Evolutionary conservation across 2,797 vertebrate species (phyloP).

Genomic region (Tachyglossus aculeatus): DNA sequence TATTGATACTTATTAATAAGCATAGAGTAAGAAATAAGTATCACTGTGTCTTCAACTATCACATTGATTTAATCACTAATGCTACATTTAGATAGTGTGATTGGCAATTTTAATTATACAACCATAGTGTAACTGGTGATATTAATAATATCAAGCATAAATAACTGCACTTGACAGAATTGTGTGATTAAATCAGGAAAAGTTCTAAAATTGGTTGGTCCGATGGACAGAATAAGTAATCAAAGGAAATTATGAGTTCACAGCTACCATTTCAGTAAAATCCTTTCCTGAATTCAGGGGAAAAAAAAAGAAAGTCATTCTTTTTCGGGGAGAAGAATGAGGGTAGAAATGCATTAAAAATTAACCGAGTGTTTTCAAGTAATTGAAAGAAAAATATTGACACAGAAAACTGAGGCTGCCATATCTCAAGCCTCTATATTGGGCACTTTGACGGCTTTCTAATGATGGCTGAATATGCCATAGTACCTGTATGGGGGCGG

Average conservation of each 20-base stretch:
- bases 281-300: constrained; percentile 46
- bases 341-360: constrained; percentile 48
- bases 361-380: constrained; percentile 56
- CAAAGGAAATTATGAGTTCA: constrained; percentile 45
- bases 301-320: constrained; percentile 7
- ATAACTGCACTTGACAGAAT: constrained; percentile 64
- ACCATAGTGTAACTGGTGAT: constrained; percentile 39
- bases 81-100: constrained; percentile 55
- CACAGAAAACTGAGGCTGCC: constrained; percentile 23
- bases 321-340: constrained; percentile 39
- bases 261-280: constrained; percentile 51
- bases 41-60: constrained; percentile 46
- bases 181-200: constrained; percentile 33
- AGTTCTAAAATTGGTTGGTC: constrained; percentile 46
- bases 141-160: constrained; percentile 61
- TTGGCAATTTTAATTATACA: constrained; percentile 59
- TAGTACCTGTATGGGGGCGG: constrained; percentile 49
- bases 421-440: constrained; percentile 21
- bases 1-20: constrained; percentile 52
- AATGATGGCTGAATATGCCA: constrained; percentile 51
- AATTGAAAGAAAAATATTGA: constrained; percentile 32
- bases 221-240: constrained; percentile 53
- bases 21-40: constrained; percentile 52
- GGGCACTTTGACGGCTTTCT: constrained; percentile 48
- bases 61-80: constrained; percentile 63